Base-by-base conservation (phyloP, 2,797 vertebrate species). In the Dendrocincla tyrannina region DNA sequence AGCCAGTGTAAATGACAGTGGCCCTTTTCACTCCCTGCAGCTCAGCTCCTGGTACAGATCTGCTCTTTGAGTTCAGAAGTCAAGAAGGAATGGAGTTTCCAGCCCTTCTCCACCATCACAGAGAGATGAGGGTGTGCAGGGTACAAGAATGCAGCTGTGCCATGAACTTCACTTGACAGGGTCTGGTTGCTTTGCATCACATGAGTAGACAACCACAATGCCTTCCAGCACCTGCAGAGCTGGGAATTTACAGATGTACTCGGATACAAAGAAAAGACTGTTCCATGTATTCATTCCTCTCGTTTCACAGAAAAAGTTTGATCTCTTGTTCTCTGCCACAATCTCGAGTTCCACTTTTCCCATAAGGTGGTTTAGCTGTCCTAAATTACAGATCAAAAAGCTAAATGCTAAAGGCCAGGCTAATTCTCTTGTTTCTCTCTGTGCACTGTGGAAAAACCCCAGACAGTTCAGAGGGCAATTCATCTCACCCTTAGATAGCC, bases 311-410 rank as follows among this genome's bases (percentile, higher is more conserved):
- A 93, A 93, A 85, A 78, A 86, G 89, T 92, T 84, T 67, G 18
- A 60, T 59, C 13, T 78, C 15, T 69, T 92, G 76, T 88, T 78
- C 44, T 72, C 73, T 86, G 41, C 44, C 47, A 86, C 79, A 56
- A 25, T 79, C 44, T 89, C 82, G 53, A 66, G 27, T 81, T 82
- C 39, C 25, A 62, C 44, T 56, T 88, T 84, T 68, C 47, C 62
- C 70, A 59, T 37, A 47, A 55, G 79, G 66, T 91, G 37, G 12
- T 78, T 94, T 64, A 68, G 53, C 39, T 85, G 50, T 62, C 93
- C 85, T 75, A 69, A 90, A 88, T 69, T 73, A 94, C 90, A 91
- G 59, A 76, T 73, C 73, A 55, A 79, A 94, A 85, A 85, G 69
- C 27, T 88, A 91, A 95, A 88, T 79, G 83, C 70, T 86, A 66